Base-by-base conservation (phyloP, 1,140 invertebrate species). In the Drosophila micromelanica region DNA sequence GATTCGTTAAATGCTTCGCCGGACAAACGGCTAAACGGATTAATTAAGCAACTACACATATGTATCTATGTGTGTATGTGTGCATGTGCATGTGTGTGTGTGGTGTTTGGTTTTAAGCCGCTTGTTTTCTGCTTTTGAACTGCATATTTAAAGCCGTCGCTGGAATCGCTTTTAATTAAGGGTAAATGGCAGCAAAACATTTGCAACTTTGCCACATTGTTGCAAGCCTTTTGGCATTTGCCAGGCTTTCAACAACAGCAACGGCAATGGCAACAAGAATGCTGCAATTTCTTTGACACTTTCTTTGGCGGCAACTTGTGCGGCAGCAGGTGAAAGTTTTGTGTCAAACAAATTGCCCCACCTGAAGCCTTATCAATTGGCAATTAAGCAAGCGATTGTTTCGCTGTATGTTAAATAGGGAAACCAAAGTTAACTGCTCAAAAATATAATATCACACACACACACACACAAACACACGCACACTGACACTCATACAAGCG, bases 21-120 rank as follows among this genome's bases (percentile, higher is more conserved):
- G 74, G 70, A 64, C 79, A 74, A 78, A 70, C 69, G 70, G 35
- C 55, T 76, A 87, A 87, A 79, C 76, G 85, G 84, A 89, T 87
- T 75, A 78, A 78, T 74, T 74, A 69, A 56, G 57, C 57, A 61
- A 37, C 37, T 55, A 45, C 42, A 17, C 17, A 45, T 9, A 51
- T 27, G 40, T 3, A 20, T 12, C 23, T 1, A 23, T 27, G 13
- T 30, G 17, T 38, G 8, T 13, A 11, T 42, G 23, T 30, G 23
- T 30, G 15, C 15, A 23, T 42, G 56, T 49, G 11, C 37, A 17
- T 54, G 15, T 54, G 62, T 51, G 30, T 42, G 51, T 46, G 51
- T 56, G 13, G 12, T n/a, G 20, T 23, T 3, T 27, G 27, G 5
- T 68, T 80, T 63, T 75, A 87, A 87, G 75, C 82, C 55, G 75